phyloP scores from a whole-genome alignment of 2,888 invertebrate genomes.

The Meteorus cinctellus region DNA sequence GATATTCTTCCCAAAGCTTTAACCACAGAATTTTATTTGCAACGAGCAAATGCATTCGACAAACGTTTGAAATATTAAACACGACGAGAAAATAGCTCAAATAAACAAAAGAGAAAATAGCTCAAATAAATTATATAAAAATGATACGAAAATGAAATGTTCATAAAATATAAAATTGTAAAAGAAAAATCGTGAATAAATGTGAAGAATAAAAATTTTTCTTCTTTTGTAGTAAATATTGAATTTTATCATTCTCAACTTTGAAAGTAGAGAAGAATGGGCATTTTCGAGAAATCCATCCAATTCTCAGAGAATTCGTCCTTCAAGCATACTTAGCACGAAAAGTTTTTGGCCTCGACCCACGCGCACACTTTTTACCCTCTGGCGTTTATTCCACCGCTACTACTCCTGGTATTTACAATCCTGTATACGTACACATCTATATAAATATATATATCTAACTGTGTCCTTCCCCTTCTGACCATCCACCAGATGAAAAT shows the following conservation, averaged over 20 bases:
- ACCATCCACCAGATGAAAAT: not conserved
- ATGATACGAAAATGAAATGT: too few relatives aligned
- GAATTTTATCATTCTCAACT: not conserved
- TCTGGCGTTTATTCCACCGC: not conserved
- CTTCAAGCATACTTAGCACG: not conserved
- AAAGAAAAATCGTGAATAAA: not conserved
- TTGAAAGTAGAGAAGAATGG: not conserved
- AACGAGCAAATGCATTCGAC: too few relatives aligned
- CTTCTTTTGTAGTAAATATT: not conserved
- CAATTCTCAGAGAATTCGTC: not conserved
- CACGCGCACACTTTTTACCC: not conserved
- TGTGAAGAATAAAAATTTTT: not conserved
- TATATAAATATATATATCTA: not conserved
- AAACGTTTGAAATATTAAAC: too few relatives aligned
- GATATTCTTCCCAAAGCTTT: too few relatives aligned
- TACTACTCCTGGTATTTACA: not conserved
- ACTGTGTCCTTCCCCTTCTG: not conserved
- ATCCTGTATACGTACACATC: not conserved
- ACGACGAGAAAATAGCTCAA: too few relatives aligned
- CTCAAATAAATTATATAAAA: too few relatives aligned
- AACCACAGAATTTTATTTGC: too few relatives aligned
- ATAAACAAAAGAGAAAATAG: too few relatives aligned
- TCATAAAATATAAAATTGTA: not conserved
- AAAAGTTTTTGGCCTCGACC: constrained; percentile 20
- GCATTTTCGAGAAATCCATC: not conserved